These are phyloP conservation scores for Melanerpes formicivorus DNA, from an alignment of 2,113 vertebrate species.

Conservation along the genomic window DNA sequence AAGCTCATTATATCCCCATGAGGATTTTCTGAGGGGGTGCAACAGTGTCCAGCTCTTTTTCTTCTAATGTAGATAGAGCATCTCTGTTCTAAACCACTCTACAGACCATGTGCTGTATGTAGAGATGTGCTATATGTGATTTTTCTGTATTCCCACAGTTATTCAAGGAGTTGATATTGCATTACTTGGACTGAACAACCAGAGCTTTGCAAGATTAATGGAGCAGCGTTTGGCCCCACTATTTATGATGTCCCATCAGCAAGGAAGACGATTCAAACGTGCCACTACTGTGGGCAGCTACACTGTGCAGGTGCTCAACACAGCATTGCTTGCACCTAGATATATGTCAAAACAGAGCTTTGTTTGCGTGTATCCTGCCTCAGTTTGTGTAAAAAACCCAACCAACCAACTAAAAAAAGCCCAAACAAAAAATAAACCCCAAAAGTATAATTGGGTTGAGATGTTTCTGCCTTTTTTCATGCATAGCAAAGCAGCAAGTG, in stretches of 20 bases:
- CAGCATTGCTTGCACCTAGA: rapidly evolving
- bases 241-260: constrained; percentile 91
- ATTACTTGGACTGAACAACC: constrained; percentile 90
- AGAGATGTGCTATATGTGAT: neutral
- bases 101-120: neutral
- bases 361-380: neutral
- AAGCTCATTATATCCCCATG: neutral
- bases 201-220: constrained; percentile 96
- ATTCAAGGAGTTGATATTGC: constrained; percentile 93
- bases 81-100: neutral
- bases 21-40: neutral
- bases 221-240: constrained; percentile 94
- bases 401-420: too few species aligned
- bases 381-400: neutral
- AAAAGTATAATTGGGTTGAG: neutral
- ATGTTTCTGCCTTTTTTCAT: neutral
- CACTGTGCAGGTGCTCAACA: constrained; percentile 88
- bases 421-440: too few species aligned
- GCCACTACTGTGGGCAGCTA: constrained; percentile 92
- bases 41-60: neutral
- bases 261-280: constrained; percentile 87
- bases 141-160: constrained; percentile 75
- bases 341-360: neutral
- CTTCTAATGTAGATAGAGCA: neutral
- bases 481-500: rapidly evolving